Evolutionary conservation across 2,888 invertebrate genomes (phyloP), one percentile per base, ranked within the genome.

Genomic region (Leucozona laternaria): DNA sequence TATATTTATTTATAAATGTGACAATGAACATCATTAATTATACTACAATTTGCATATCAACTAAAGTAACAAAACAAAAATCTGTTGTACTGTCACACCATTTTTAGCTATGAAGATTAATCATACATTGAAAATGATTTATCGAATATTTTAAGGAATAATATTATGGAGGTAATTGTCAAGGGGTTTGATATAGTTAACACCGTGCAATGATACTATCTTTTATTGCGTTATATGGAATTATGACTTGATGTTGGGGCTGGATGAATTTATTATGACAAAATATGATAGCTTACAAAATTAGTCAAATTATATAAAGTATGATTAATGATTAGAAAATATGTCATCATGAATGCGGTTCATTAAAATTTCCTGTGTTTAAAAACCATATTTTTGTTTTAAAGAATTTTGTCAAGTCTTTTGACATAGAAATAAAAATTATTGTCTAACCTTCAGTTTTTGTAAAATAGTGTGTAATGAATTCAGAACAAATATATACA

Each of bases 161-260:
- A 25, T 53, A 3, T n/a, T 28, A 8, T 53, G 7, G 10, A 25
- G n/a, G 25, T 53, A 53, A 53, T 53, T 53, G 25, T 53, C 53
- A 53, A 53, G n/a, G 53, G 53, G 25, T 53, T 53, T 53, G 3
- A 53, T 53, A 28, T 53, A 53, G 53, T 53, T 53, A 28, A 53
- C 53, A 53, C 53, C 53, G n/a, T 22, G 25, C 15, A 28, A 53
- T 53, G 53, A 53, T 25, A 28, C 10, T 45, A 45, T 45, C 45
- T 28, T 20, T 15, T 53, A 53, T 53, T 53, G 25, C 28, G n/a
- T n/a, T n/a, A n/a, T n/a, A 53, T 53, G 53, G 8, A 28, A 28
- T 25, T 25, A 53, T 17, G 17, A 48, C 48, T 48, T 53, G 8
- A 15, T 28, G 8, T 25, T 25, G 13, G 15, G 13, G 11, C n/a